These are phyloP conservation scores for Diabrotica undecimpunctata DNA, from an alignment of 1,140 invertebrate species.

Conservation along the genomic window DNA sequence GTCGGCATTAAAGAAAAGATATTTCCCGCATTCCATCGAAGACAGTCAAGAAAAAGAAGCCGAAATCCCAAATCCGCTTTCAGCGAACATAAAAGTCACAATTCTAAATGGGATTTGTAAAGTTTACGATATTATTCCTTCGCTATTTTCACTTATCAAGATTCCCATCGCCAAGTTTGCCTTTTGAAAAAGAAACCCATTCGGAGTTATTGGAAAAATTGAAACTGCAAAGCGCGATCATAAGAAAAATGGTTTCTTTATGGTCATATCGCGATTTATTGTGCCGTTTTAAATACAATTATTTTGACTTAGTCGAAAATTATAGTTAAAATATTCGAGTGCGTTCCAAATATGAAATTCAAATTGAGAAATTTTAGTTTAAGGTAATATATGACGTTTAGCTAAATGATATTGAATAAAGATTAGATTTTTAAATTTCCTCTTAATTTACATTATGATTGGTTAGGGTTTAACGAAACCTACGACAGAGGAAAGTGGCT, in stretches of 20 bases:
- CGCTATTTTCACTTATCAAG: conserved; percentile 48
- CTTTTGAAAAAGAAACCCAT: conserved; percentile 42
- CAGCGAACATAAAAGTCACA: conserved; percentile 49
- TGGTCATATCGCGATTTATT: conserved; percentile 33
- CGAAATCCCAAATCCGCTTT: conserved; percentile 40
- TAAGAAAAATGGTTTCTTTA: conserved; percentile 34
- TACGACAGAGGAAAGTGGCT: too few species aligned
- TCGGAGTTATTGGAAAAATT: conserved; percentile 44
- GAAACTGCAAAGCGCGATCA: conserved; percentile 30
- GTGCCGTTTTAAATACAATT: conserved; percentile 25
- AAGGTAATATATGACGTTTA: too few species aligned
- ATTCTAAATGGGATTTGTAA: conserved; percentile 50
- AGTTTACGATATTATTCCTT: conserved; percentile 50
- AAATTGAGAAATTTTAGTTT: too few species aligned
- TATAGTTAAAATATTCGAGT: conserved; percentile 7
- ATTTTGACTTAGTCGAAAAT: conserved; percentile 12
- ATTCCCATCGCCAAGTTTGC: conserved; percentile 42
- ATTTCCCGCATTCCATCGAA: conserved; percentile 9
- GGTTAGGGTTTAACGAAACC: too few species aligned
- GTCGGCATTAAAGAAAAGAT: conserved; percentile 14
- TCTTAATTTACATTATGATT: too few species aligned
- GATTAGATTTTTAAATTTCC: too few species aligned
- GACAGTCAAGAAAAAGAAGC: conserved; percentile 38
- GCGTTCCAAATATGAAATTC: too few species aligned
- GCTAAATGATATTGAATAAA: too few species aligned